These are phyloP conservation scores for Serilophus lunatus DNA, from an alignment of 2,113 vertebrate genomes.

Conservation along the genomic window DNA sequence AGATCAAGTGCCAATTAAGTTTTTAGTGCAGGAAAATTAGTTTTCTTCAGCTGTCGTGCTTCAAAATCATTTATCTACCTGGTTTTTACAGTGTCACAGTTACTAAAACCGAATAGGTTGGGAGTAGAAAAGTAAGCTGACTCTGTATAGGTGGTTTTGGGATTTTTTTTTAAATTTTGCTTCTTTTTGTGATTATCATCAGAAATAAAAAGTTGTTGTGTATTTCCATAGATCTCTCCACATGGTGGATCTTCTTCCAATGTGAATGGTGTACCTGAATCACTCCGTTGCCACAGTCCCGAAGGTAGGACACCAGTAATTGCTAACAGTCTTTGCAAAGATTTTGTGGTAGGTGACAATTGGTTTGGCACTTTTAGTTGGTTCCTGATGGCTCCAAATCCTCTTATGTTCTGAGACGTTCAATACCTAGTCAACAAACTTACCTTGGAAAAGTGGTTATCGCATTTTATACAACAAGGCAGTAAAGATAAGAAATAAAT, in stretches of 20 bases:
- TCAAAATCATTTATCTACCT: neutral
- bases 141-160: neutral
- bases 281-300: conserved; percentile 77
- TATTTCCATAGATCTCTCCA: conserved; percentile 72
- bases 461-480: fast-evolving
- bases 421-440: neutral
- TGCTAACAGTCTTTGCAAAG: neutral
- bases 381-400: neutral
- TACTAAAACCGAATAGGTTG: neutral
- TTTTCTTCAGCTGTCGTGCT: neutral
- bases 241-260: conserved; percentile 81
- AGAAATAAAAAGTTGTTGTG: neutral
- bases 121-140: neutral
- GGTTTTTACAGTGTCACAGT: neutral
- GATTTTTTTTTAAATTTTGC: fast-evolving
- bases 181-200: neutral
- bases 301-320: conserved; percentile 78
- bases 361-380: neutral
- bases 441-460: neutral
- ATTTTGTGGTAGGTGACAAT: neutral
- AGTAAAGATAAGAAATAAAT: neutral
- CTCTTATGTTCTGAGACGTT: neutral
- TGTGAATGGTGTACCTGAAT: conserved; percentile 81
- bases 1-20: neutral
- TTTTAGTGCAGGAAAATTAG: neutral